These are phyloP conservation scores for Cantharis rufa DNA, from an alignment of 2,888 invertebrate genomes.

Conservation along the genomic window DNA sequence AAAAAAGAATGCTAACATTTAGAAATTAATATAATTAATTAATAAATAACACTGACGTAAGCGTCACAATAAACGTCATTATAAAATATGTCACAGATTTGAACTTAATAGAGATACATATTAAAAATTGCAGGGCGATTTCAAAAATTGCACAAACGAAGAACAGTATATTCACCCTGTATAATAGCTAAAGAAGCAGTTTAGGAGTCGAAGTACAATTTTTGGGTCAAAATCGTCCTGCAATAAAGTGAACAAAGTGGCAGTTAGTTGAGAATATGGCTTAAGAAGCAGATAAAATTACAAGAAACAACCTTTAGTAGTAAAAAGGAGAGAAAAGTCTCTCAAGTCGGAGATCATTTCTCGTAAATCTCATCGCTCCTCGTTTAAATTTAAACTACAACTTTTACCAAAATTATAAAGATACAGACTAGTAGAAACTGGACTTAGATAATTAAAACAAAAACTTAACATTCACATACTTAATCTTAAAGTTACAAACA, in stretches of 20 bases:
- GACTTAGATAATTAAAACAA: neutral
- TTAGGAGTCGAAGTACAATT: neutral
- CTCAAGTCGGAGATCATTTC: neutral
- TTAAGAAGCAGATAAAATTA: neutral
- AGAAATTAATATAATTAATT: neutral
- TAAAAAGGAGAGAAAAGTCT: neutral
- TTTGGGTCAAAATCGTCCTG: neutral
- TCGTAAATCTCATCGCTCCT: neutral
- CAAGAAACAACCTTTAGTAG: neutral
- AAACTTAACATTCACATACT: neutral
- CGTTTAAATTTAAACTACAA: neutral
- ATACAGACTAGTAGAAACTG: neutral
- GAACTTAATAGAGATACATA: neutral
- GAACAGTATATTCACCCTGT: neutral
- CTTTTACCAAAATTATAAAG: neutral
- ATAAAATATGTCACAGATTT: neutral
- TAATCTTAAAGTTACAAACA: neutral
- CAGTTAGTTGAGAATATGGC: neutral
- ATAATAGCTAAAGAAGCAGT: neutral
- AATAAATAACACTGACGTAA: neutral
- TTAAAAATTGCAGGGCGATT: neutral
- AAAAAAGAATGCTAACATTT: neutral
- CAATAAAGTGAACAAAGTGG: neutral
- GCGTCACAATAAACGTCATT: neutral
- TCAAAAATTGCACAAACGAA: neutral